Conservation (phyloP, 2,888 invertebrate genomes). For the Andrena marginata region DNA sequence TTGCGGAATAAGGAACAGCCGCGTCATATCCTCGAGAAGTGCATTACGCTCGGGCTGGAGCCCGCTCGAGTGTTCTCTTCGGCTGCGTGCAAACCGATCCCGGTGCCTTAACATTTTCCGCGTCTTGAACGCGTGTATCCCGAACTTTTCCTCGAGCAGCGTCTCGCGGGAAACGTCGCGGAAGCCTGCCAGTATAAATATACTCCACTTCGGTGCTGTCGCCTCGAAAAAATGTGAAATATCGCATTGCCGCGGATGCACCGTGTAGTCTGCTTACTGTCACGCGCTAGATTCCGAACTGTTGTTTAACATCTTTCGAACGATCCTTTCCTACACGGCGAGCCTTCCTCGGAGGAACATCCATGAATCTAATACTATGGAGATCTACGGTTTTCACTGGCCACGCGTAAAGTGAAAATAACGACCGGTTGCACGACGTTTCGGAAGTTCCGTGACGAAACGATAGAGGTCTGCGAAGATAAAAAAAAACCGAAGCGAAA, state of each 20-base stretch:
- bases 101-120: slow-evolving; percentile 54
- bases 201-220: slow-evolving; percentile 25
- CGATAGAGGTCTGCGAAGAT: neutral
- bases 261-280: slow-evolving; percentile 8
- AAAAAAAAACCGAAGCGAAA: neutral
- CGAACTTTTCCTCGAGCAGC: slow-evolving; percentile 37
- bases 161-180: slow-evolving; percentile 38
- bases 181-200: slow-evolving; percentile 34
- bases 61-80: slow-evolving; percentile 58
- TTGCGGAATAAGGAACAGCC: slow-evolving; percentile 42
- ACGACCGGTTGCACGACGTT: too few relatives aligned
- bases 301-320: slow-evolving; percentile 8
- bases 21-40: slow-evolving; percentile 46
- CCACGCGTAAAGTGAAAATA: too few relatives aligned
- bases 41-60: slow-evolving; percentile 57
- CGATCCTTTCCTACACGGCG: neutral
- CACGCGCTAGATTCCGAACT: neutral
- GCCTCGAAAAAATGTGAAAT: slow-evolving; percentile 43
- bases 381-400: too few relatives aligned
- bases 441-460: too few relatives aligned
- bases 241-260: neutral
- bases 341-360: neutral
- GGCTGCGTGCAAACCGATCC: slow-evolving; percentile 38
- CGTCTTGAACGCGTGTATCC: slow-evolving; percentile 47
- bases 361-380: neutral